Evolutionary conservation across 2,888 invertebrate species (phyloP).

Genomic region (Lamellibrachia satsuma): DNA sequence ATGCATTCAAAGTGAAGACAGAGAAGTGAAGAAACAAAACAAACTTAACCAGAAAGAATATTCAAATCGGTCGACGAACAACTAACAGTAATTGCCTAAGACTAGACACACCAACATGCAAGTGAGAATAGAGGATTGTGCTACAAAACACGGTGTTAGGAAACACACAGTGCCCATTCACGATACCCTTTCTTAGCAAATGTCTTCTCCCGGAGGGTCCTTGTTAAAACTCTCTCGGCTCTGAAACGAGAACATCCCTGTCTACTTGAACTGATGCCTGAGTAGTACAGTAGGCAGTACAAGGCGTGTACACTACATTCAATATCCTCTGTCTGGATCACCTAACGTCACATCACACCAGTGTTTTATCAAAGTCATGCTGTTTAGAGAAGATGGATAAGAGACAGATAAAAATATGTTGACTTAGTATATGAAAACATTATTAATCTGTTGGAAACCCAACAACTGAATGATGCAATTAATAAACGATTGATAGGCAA

Average conservation of each 20-base stretch:
- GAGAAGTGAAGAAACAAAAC: not conserved
- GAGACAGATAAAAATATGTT: not conserved
- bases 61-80: not conserved
- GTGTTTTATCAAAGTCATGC: not conserved
- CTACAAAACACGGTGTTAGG: not conserved
- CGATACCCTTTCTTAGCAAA: not conserved
- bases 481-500: not conserved
- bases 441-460: not conserved
- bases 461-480: not conserved
- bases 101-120: not conserved
- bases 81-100: not conserved
- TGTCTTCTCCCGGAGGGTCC: not conserved
- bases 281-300: not conserved
- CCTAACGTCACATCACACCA: not conserved
- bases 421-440: not conserved
- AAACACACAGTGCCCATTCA: not conserved
- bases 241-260: not conserved
- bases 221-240: not conserved
- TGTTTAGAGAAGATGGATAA: not conserved
- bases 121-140: not conserved
- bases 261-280: not conserved
- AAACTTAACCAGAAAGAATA: not conserved
- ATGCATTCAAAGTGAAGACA: not conserved
- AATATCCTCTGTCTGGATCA: not conserved
- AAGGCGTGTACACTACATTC: not conserved